Evolutionary conservation across 2,113 vertebrate genomes (phyloP).

Genomic region (Ranitomeya imitator): DNA sequence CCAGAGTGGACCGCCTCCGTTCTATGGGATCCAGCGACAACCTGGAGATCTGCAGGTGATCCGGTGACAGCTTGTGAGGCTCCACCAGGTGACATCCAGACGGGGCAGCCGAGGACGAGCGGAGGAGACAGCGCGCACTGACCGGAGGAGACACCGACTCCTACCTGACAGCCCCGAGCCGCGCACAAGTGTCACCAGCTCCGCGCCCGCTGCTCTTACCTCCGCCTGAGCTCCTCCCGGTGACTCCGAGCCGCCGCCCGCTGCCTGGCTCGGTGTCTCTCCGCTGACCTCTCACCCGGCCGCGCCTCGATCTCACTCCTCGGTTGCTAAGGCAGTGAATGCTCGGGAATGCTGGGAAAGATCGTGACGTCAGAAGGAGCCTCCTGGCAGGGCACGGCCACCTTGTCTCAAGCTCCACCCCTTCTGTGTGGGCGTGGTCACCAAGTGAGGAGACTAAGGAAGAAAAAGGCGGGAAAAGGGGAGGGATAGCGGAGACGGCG

Average conservation of each 20-base stretch:
- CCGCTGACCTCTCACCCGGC: slow-evolving; percentile 57
- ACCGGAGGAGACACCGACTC: background rate
- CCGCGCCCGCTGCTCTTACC: background rate
- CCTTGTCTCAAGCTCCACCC: no score
- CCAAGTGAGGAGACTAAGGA: background rate
- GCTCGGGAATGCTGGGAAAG: slow-evolving; percentile 50
- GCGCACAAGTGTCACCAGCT: background rate
- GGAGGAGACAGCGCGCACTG: background rate
- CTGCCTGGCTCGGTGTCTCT: slow-evolving; percentile 43
- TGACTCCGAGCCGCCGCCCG: slow-evolving; percentile 38
- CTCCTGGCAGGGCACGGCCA: background rate
- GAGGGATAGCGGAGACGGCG: background rate
- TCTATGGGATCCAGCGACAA: no score
- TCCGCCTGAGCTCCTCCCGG: slow-evolving; percentile 14
- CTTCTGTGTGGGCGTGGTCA: background rate
- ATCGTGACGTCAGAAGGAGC: slow-evolving; percentile 38
- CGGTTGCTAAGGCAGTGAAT: slow-evolving; percentile 51
- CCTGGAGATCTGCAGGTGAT: background rate
- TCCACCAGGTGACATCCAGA: no score
- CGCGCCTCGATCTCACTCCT: slow-evolving; percentile 58
- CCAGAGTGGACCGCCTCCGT: background rate
- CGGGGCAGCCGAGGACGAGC: no score
- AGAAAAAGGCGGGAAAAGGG: background rate
- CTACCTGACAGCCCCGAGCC: background rate
- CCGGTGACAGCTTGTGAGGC: background rate